A percentile compares a stretch with the other conserved stretches of the same genome.
phyloP scores from a whole-genome alignment of 2,113 vertebrate species.

The Climacteris rufus region DNA sequence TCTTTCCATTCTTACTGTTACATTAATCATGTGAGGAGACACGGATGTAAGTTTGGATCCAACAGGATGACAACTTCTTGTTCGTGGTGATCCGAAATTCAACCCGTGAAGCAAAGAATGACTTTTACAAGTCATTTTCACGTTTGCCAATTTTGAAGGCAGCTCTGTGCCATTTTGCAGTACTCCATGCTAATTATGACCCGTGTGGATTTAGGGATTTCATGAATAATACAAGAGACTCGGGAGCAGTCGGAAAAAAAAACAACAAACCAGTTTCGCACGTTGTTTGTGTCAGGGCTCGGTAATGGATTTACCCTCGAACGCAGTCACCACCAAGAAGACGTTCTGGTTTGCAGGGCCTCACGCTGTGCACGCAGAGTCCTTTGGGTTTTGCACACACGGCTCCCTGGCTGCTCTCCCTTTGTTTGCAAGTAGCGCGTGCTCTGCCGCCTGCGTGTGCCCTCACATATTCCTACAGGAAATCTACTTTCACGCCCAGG shows the following conservation, averaged over 20 bases:
- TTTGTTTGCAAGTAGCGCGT: constrained; percentile 14
- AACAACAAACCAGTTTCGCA: neutral
- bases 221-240: constrained; percentile 5
- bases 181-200: constrained; percentile 2
- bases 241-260: neutral
- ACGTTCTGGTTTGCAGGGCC: constrained; percentile 32
- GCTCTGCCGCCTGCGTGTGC: neutral
- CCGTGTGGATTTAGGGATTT: constrained; percentile 14
- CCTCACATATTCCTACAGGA: neutral
- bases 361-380: constrained; percentile 31
- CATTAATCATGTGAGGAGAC: constrained; percentile 30
- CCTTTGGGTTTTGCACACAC: neutral
- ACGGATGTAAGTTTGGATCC: neutral
- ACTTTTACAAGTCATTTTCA: constrained; percentile 19
- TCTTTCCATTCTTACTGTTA: neutral
- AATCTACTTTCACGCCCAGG: constrained; percentile 16
- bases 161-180: constrained; percentile 16
- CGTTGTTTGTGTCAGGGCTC: constrained; percentile 25
- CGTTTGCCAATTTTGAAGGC: constrained; percentile 32
- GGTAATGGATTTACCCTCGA: constrained; percentile 6
- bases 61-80: constrained; percentile 3
- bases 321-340: constrained; percentile 36
- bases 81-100: neutral
- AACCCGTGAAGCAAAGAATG: neutral
- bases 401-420: neutral